Base-by-base conservation (phyloP, 2,113 vertebrate genomes). In the Baryphthengus martii region DNA sequence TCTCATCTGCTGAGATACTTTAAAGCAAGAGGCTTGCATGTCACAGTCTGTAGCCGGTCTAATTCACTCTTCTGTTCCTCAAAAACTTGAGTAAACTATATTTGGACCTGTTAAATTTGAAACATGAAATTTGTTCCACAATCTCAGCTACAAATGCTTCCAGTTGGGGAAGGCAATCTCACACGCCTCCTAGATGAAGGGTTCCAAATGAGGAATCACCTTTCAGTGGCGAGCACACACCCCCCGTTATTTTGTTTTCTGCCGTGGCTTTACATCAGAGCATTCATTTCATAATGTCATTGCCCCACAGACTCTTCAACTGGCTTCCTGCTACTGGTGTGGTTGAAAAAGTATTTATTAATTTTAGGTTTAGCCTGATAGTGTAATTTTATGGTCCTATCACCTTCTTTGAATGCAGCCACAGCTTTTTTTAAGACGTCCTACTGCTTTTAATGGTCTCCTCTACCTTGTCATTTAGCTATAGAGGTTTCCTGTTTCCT, bases 381-480 rank as follows among this genome's bases (percentile, higher is more conserved):
- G 12, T 17, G 5, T 7, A 12, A 76, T 20, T 44, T 75, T 67
- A 82, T 66, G 4, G 23, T 71, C 44, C 26, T 52, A 55, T 42
- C 83, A 88, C 12, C 19, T 77, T 66, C 37, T 81, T 14, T 62
- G 40, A 93, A 94, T 0, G 6, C 2, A 77, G 61, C 39, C 31
- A 39, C 23, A 67, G 25, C 2, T 68, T 88, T 90, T 93, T 90
- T 88, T 45, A 84, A 66, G 31, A 77, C 5, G 11, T 59, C 13
- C 11, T 67, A 50, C 84, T 86, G 65, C 50, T 86, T 93, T 92
- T 62, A 90, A 88, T 80, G 81, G 83, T 33, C 19, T 86, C 5
- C 12, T 58, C 45, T 80, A 77, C 40, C 76, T 80, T 92, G 47
- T 84, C 31, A 95, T 96, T 96, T 95, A 71, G 35, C 18, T 73